Conservation (phyloP, 64 coral and sea anemone genomes). For the Pocillopora verrucosa region DNA sequence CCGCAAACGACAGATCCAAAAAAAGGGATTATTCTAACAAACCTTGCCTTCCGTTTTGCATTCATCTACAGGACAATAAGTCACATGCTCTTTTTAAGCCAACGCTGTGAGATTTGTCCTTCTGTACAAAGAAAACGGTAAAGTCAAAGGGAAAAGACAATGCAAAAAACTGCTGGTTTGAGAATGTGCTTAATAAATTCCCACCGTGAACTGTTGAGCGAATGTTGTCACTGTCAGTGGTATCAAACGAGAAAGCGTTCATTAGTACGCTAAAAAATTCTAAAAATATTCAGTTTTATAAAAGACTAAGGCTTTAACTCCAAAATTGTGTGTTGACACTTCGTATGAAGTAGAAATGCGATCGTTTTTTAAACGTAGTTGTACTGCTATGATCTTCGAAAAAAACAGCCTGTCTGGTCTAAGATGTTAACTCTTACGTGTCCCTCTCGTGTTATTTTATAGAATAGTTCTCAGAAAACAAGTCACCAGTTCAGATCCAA, state of each 20-base stretch:
- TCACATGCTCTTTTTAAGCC: not conserved
- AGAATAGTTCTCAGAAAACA: too few species aligned
- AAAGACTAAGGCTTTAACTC: too few species aligned
- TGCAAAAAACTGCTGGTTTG: not conserved
- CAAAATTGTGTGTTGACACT: too few species aligned
- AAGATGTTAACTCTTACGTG: too few species aligned
- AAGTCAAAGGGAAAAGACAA: conserved; percentile 9
- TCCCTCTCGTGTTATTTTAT: too few species aligned
- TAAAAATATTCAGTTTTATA: too few species aligned
- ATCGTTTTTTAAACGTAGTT: too few species aligned
- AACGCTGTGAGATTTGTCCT: conserved; percentile 3
- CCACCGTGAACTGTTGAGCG: not conserved
- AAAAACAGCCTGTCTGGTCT: too few species aligned
- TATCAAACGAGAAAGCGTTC: not conserved
- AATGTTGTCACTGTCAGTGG: not conserved
- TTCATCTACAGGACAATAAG: not conserved
- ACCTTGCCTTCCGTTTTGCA: not conserved
- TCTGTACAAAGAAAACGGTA: conserved; percentile 13
- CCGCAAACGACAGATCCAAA: not conserved
- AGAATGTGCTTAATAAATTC: conserved; percentile 16
- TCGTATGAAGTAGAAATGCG: too few species aligned
- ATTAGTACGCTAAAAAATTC: not conserved
- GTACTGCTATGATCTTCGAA: too few species aligned
- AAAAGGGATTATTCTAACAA: not conserved
- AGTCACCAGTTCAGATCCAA: too few species aligned